phyloP scores from a whole-genome alignment of 1,140 invertebrate species.

The Araneus ventricosus region DNA sequence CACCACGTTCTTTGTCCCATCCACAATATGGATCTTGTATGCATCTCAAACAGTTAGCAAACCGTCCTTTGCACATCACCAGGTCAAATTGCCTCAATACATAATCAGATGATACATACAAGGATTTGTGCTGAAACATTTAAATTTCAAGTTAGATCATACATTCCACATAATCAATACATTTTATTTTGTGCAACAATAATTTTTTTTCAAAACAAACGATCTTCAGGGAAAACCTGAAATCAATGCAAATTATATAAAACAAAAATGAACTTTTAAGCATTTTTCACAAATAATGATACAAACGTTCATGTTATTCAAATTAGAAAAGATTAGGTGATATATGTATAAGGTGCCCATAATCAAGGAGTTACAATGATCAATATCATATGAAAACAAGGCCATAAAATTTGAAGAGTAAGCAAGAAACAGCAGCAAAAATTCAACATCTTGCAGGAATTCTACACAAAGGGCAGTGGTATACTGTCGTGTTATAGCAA shows the following conservation, averaged over 20 bases:
- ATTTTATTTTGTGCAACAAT: neutral
- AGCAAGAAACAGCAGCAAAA: no score
- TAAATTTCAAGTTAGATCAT: neutral
- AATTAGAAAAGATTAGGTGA: neutral
- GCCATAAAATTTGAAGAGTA: no score
- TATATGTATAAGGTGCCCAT: neutral
- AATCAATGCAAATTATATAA: neutral
- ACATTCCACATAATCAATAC: neutral
- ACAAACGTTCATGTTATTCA: no score
- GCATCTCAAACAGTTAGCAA: conserved; percentile 92
- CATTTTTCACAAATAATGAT: no score
- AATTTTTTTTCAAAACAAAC: neutral
- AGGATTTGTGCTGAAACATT: conserved; percentile 85
- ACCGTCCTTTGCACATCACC: conserved; percentile 90
- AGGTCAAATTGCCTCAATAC: conserved; percentile 90
- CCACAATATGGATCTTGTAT: conserved; percentile 94
- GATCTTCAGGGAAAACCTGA: neutral
- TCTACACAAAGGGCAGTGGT: no score
- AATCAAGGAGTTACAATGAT: neutral
- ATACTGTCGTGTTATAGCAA: no score
- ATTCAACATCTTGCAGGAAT: no score
- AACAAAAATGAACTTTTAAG: neutral
- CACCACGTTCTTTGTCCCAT: conserved; percentile 91
- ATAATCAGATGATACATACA: conserved; percentile 92
- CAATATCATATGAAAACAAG: no score